phyloP scores from a whole-genome alignment of 23 tunicate species.

The Trididemnum clinides region DNA sequence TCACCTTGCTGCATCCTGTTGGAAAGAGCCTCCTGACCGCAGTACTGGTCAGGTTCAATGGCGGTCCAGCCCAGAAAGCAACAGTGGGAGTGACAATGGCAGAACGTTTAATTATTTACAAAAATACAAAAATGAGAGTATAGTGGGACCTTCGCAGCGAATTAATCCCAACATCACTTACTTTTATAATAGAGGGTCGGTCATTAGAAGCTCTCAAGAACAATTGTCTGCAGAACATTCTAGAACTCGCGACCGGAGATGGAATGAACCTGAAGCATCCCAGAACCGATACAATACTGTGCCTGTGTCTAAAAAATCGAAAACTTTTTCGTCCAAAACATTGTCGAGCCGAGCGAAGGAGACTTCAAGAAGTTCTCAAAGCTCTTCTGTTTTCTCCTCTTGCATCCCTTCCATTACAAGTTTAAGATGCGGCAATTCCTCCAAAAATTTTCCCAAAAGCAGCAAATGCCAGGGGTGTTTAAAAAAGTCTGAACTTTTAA shows the following conservation, averaged over 20 bases:
- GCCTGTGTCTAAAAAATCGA: neutral
- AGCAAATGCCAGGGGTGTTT: neutral
- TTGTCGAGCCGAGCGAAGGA: neutral
- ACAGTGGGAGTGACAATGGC: neutral
- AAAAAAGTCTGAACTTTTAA: neutral
- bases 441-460: neutral
- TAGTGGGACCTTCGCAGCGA: neutral
- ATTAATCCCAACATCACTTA: neutral
- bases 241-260: neutral
- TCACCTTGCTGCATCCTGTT: neutral
- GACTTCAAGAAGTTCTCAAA: neutral
- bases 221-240: neutral
- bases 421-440: neutral
- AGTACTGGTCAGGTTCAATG: neutral
- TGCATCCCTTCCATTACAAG: neutral
- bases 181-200: neutral
- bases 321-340: neutral
- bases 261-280: neutral
- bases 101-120: neutral
- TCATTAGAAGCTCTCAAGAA: neutral
- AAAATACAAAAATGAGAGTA: slow-evolving; percentile 30
- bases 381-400: neutral
- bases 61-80: slow-evolving; percentile 15
- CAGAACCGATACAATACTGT: neutral
- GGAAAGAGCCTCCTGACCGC: slow-evolving; percentile 6